Evolutionary conservation across 92 coral and sea anemone genomes (phyloP), one percentile per base, ranked within the genome.

Genomic region (Anthopleura xanthogrammica): DNA sequence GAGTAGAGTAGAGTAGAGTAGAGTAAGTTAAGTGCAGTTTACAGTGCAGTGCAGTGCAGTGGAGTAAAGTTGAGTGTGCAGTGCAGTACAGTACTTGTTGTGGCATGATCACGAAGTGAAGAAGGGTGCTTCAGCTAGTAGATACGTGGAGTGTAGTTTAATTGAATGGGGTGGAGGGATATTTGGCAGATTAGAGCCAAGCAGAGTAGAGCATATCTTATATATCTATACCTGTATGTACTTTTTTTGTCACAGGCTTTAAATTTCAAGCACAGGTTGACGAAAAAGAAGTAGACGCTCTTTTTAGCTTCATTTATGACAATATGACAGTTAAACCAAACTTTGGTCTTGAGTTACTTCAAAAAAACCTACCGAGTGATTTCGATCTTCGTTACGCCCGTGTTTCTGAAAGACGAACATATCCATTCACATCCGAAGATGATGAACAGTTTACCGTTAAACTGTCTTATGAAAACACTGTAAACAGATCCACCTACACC

Each of bases 351-450:
- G 74, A 68, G 43, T 12, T 68, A 36, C 19, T 8, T 23, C 74
- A 68, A 68, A 43, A 68, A 12, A 36, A 68, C 74, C 42, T 29
- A 4, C 74, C 74, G 0, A 46, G 50, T 7, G 74, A 68, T 29
- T 68, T 68, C 13, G 74, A 68, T 68, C 74, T 36, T 23, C 29
- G 36, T 3, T 68, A 68, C 74, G 19, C 42, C 7, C 74, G 74
- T 68, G 41, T 68, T 23, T 68, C 74, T 68, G 74, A 68, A 36
- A 68, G 74, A 68, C 41, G 74, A 68, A 68, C 74, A 13, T 68
- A 68, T 36, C 74, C 74, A 23, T 68, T 68, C 74, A 68, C 42
- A 23, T 23, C 41, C 3, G 17, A 68, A 36, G 70, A 62, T 14
- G 70, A n/a, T 36, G 70, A 62, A 29, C 70, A 62, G 9, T 62